These are phyloP conservation scores for Nymphalis io DNA, from an alignment of 1,140 invertebrate species.

Conservation along the genomic window DNA sequence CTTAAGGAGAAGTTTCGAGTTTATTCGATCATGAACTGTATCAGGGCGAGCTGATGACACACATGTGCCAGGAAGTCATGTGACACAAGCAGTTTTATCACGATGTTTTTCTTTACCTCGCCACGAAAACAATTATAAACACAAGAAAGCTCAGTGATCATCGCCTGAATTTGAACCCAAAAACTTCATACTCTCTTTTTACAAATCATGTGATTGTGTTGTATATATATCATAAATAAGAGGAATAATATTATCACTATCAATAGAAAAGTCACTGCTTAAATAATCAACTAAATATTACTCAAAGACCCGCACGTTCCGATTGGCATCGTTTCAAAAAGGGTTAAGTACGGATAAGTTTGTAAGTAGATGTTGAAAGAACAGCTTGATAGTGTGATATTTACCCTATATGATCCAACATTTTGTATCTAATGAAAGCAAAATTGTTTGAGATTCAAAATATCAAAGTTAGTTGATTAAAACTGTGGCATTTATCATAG, in stretches of 20 bases:
- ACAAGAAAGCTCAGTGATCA: too few relatives aligned
- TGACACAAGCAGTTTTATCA: too few relatives aligned
- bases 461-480: not conserved
- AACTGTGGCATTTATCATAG: not conserved
- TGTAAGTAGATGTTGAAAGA: constrained; percentile 5
- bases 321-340: constrained; percentile 10
- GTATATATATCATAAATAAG: too few relatives aligned
- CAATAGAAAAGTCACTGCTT: not conserved
- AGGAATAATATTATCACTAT: not conserved
- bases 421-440: constrained; percentile 2
- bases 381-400: constrained; percentile 8
- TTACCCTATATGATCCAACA: not conserved
- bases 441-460: not conserved
- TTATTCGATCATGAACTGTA: too few relatives aligned
- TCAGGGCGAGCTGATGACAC: too few relatives aligned
- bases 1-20: too few relatives aligned
- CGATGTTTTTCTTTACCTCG: too few relatives aligned
- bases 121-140: too few relatives aligned
- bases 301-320: constrained; percentile 1
- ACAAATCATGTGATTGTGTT: too few relatives aligned
- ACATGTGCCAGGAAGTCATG: too few relatives aligned
- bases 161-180: too few relatives aligned
- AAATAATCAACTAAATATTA: not conserved
- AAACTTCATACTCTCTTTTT: too few relatives aligned
- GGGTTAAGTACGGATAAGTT: constrained; percentile 24